Evolutionary conservation across 2,888 invertebrate genomes (phyloP).

Genomic region (Hofmannophila pseudospretella): DNA sequence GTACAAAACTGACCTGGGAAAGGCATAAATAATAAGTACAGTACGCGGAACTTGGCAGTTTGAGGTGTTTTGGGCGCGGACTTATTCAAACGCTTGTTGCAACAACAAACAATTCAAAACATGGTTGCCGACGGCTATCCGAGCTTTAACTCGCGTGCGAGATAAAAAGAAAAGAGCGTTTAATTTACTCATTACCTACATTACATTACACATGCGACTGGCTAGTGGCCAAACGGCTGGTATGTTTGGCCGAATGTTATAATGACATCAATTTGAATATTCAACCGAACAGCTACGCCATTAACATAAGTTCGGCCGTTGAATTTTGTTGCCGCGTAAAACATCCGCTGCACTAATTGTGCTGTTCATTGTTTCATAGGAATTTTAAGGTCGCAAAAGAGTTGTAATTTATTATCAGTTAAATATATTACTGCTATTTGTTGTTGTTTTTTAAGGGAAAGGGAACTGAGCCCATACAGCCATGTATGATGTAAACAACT

Average conservation of each 20-base stretch:
- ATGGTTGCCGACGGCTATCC: constrained; percentile 26
- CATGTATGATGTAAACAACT: too few relatives aligned
- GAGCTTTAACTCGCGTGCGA: constrained; percentile 46
- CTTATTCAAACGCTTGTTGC: constrained; percentile 27
- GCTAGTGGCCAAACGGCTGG: constrained; percentile 68
- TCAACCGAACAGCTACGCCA: constrained; percentile 73
- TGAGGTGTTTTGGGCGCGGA: constrained; percentile 5
- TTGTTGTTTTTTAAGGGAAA: too few relatives aligned
- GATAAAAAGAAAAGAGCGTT: constrained; percentile 52
- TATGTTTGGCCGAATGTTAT: constrained; percentile 70
- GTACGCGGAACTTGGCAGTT: constrained; percentile 29
- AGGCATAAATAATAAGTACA: constrained; percentile 16
- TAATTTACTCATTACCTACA: constrained; percentile 75
- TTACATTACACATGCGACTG: constrained; percentile 63
- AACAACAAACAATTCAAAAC: constrained; percentile 26
- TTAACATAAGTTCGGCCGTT: constrained; percentile 76
- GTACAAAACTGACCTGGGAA: constrained; percentile 1
- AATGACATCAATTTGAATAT: constrained; percentile 79
- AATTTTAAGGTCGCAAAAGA: constrained; percentile 2
- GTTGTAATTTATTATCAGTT: too few relatives aligned
- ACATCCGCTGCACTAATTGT: constrained; percentile 65
- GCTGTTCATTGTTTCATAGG: constrained; percentile 53
- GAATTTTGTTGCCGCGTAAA: constrained; percentile 68
- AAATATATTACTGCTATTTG: too few relatives aligned
- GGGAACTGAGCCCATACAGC: too few relatives aligned